Evolutionary conservation across 2,113 vertebrate species (phyloP), one percentile per base, ranked within the genome.

Genomic region (Apaloderma vittatum): DNA sequence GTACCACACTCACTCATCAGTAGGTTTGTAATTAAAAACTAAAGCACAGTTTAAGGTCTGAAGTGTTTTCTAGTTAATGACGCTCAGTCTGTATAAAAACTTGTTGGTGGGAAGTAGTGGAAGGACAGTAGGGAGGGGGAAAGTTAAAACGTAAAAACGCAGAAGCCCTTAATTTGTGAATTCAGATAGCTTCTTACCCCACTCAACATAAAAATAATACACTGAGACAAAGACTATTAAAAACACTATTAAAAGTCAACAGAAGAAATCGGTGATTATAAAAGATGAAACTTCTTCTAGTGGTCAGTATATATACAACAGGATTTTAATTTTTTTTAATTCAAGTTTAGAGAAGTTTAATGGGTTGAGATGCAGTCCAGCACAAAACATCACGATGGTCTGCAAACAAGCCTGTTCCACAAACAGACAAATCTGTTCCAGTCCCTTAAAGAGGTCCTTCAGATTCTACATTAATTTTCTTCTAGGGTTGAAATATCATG

Each of bases 331-430:
- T 48, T 23, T 27, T 66, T 63, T 76, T 11, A 30, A 32, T 71
- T 78, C 2, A 63, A 70, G 8, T 30, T 86, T 72, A 63, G 34
- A 55, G 18, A 65, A 55, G 20, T 48, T 84, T 48, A 83, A 12
- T 11, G 32, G 17, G 68, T 14, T 16, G 46, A n/a, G 48, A 34
- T 4, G 14, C 23, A 52, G 11, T 3, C 29, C 63, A 63, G 54
- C 37, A 82, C 43, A 75, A 16, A 75, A 36, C 1, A 6, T 15
- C 4, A 8, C 0, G 0, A 30, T 36, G 63, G 46, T 9, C 51
- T 75, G 12, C 58, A 79, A 80, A 57, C 45, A 65, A 36, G 21
- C 22, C 23, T 4, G 3, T 29, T 75, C 52, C 52, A 57, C 23
- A 55, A 63, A 66, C 2, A 29, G 40, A 23, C 32, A 48, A 10